Conservation (phyloP, 1,140 invertebrate species). For the Octopus sinensis region DNA sequence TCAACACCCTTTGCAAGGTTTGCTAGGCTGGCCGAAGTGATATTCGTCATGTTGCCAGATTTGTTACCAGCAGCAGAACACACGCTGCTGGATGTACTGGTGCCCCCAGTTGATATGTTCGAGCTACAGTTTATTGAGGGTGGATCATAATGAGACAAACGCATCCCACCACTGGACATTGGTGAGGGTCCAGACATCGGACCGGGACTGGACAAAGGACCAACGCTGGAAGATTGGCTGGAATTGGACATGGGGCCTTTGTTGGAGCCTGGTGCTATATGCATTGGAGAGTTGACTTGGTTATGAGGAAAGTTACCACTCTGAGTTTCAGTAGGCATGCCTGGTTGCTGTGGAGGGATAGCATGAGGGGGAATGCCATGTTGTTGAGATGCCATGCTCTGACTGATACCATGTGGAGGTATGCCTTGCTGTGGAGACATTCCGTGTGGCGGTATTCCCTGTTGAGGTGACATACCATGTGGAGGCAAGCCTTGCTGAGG, state of each 20-base stretch:
- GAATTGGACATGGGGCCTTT: conserved; percentile 50
- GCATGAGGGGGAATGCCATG: conserved; percentile 10
- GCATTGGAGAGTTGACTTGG: conserved; percentile 19
- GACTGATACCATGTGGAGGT: not conserved
- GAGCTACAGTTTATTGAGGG: conserved; percentile 26
- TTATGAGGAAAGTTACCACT: conserved; percentile 11
- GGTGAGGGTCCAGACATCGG: conserved; percentile 35
- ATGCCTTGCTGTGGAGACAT: not conserved
- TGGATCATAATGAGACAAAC: conserved; percentile 51
- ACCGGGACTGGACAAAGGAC: conserved; percentile 43
- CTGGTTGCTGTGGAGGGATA: conserved; percentile 15
- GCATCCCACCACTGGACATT: conserved; percentile 45
- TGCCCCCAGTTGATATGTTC: conserved; percentile 28
- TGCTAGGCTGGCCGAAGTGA: conserved; percentile 54
- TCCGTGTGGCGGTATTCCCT: not conserved
- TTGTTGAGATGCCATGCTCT: not conserved
- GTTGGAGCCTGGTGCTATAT: conserved; percentile 35
- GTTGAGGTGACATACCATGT: not conserved
- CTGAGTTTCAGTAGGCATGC: not conserved
- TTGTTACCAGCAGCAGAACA: conserved; percentile 34
- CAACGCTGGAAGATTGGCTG: conserved; percentile 47
- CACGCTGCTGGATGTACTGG: conserved; percentile 29
- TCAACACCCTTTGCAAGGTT: conserved; percentile 57
- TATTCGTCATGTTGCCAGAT: conserved; percentile 51
- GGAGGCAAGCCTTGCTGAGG: not conserved